Percentiles rank a stretch among this genome's conserved stretches.
Evolutionary conservation across 2,797 vertebrate species (phyloP).

Genomic region (Cephalopachus bancanus): DNA sequence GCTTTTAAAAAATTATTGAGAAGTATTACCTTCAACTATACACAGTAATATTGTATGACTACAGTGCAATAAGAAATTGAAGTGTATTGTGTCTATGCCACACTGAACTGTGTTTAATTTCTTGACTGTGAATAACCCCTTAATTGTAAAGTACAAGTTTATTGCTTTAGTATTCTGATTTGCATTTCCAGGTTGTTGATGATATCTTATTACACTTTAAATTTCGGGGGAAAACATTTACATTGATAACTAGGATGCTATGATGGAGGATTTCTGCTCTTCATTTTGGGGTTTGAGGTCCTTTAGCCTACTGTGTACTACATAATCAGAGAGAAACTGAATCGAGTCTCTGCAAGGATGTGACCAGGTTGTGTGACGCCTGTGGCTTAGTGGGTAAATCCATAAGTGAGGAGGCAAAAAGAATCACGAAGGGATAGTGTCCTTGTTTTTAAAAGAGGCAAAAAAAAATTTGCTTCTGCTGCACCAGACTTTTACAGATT

Average conservation of each 20-base stretch:
- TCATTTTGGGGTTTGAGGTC: background rate
- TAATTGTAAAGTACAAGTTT: background rate
- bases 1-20: background rate
- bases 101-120: background rate
- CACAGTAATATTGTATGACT: background rate
- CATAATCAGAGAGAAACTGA: background rate
- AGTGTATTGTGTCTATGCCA: background rate
- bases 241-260: background rate
- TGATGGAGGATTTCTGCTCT: background rate
- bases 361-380: background rate
- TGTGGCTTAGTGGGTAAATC: background rate
- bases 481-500: background rate
- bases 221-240: background rate
- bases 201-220: background rate
- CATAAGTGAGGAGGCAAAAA: background rate
- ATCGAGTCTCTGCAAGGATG: fast-evolving
- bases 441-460: slow-evolving; percentile 16
- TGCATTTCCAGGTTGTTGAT: background rate
- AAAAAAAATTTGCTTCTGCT: background rate
- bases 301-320: no score
- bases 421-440: background rate
- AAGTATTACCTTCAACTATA: background rate
- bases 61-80: background rate
- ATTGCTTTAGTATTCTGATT: background rate
- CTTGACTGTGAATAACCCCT: background rate